Base-by-base conservation (phyloP, 2,113 vertebrate species). In the Austrofundulus limnaeus region DNA sequence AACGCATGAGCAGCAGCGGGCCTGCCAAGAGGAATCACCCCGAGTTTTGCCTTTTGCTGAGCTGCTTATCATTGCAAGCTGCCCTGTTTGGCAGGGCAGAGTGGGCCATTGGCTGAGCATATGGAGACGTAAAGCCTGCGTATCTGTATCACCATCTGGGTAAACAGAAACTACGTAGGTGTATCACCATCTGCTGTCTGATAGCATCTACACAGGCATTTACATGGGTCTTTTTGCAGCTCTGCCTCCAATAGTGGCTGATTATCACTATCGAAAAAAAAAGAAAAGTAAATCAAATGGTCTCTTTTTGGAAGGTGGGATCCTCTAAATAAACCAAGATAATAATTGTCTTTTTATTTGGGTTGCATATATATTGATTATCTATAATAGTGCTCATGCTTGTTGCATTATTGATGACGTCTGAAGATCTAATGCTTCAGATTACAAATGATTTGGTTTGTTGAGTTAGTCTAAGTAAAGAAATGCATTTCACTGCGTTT, bases 141-240 rank as follows among this genome's bases (percentile, higher is more conserved):
- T 75, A n/a, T 68, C 63, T 65, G 49, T 8, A 67, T 54, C 73
- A 59, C 89, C 87, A 87, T 87, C 78, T 83, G 83, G 70, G 61
- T 21, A 55, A 59, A 38, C 77, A 61, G 72, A 70, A 49, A 82
- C 74, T 62, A 85, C 53, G 85, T 86, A 83, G 86, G 82, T 85
- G 82, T 74, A 79, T 52, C 81, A 82, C 82, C 83, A 87, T 89
- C 88, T 86, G 85, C 82, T 82, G 84, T 82, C 64, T 74, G 66
- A 81, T 82, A 75, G 76, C 72, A 80, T 74, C 70, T 76, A 81
- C 68, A 80, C 63, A 34, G 48, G 21, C 23, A 13, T 58, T 37
- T 20, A 51, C 49, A 66, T 56, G 15, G 42, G 16, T 46, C n/a
- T 38, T 15, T 21, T n/a, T 25, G 31, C 25, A 46, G 31, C 57